Percentiles rank a stretch among this genome's conserved stretches.
Conservation (phyloP, 92 coral and sea anemone species). For the Porites cylindrica region DNA sequence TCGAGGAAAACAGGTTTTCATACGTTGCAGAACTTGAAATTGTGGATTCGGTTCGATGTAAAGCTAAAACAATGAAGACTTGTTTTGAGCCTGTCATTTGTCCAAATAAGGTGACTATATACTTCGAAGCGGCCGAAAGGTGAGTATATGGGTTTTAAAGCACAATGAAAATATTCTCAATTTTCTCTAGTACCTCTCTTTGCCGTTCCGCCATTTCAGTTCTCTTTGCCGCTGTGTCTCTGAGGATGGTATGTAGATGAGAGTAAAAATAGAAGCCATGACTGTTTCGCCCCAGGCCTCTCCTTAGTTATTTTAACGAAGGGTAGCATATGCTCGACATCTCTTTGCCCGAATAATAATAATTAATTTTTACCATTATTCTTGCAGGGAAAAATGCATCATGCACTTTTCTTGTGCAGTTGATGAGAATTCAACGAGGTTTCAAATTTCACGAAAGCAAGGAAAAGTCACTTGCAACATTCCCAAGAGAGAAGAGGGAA, state of each 20-base stretch:
- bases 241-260: not conserved
- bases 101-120: slow-evolving; percentile 33
- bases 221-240: not conserved
- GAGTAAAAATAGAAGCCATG: not conserved
- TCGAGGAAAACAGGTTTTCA: slow-evolving; percentile 39
- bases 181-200: not conserved
- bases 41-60: slow-evolving; percentile 30
- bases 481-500: slow-evolving; percentile 34
- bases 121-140: slow-evolving; percentile 24
- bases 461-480: slow-evolving; percentile 26
- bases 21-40: slow-evolving; percentile 57
- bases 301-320: not conserved
- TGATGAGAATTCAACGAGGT: slow-evolving; percentile 22
- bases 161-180: not conserved
- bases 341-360: not conserved
- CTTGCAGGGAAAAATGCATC: not conserved
- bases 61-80: slow-evolving; percentile 22
- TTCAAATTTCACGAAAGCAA: slow-evolving; percentile 41
- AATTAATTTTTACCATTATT: not conserved
- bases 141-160: not conserved
- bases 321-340: not conserved
- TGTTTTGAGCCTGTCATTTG: slow-evolving; percentile 27
- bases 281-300: not conserved
- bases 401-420: slow-evolving; percentile 52
- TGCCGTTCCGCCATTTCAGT: not conserved